Evolutionary conservation across 2,888 invertebrate species (phyloP).

Genomic region (Leptopilina syphax): DNA sequence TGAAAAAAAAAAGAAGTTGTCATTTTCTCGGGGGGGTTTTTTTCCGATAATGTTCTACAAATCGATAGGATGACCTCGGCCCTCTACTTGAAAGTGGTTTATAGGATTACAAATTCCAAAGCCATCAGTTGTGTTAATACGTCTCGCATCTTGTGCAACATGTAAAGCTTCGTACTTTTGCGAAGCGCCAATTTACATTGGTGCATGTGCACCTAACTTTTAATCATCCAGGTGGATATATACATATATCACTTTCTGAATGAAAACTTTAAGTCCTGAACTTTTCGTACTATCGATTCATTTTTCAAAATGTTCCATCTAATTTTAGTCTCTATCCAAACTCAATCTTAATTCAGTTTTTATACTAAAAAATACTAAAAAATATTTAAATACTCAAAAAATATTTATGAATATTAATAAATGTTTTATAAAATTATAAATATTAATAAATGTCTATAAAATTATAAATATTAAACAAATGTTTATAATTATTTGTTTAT

Average conservation of each 20-base stretch:
- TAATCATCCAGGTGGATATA: slow-evolving; percentile 35
- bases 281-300: neutral
- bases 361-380: neutral
- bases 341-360: no score
- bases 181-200: neutral
- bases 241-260: neutral
- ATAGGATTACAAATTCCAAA: slow-evolving; percentile 64
- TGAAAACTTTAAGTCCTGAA: neutral
- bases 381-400: no score
- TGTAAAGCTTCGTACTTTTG: slow-evolving; percentile 37
- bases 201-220: slow-evolving; percentile 25
- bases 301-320: no score
- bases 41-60: slow-evolving; percentile 19
- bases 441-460: no score
- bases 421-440: no score
- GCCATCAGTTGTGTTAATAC: slow-evolving; percentile 46
- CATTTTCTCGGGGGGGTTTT: neutral
- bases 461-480: no score
- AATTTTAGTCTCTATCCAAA: neutral
- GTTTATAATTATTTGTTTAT: no score
- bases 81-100: slow-evolving; percentile 52
- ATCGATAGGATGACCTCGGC: slow-evolving; percentile 61
- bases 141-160: slow-evolving; percentile 47
- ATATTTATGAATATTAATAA: no score
- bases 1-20: neutral